Percentiles rank a stretch among this genome's conserved stretches.
Evolutionary conservation across 2,797 vertebrate genomes (phyloP).

Genomic region (Rhynchotus rufescens): DNA sequence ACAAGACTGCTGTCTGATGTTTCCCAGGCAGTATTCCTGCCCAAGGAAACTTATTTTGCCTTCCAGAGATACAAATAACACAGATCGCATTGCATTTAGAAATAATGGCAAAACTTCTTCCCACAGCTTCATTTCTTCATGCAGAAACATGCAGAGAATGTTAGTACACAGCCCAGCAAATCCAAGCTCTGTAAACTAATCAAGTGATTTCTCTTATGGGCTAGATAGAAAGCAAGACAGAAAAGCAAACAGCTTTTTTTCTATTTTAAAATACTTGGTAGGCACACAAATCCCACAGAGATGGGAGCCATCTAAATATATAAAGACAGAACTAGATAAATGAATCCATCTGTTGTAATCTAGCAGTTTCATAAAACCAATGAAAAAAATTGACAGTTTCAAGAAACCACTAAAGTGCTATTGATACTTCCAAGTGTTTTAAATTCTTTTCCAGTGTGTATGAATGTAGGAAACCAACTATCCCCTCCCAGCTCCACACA

Average conservation of each 20-base stretch:
- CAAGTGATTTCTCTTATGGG: not conserved
- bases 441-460: not conserved
- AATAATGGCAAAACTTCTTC: not conserved
- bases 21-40: not conserved
- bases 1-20: not conserved
- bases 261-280: constrained; percentile 48
- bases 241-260: constrained; percentile 40
- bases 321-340: constrained; percentile 3
- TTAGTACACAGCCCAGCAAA: not conserved
- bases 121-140: not conserved
- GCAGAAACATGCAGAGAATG: not conserved
- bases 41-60: not conserved
- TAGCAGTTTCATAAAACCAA: constrained; percentile 14
- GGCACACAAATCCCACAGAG: not conserved
- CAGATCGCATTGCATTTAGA: not conserved
- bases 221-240: not conserved
- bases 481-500: not conserved
- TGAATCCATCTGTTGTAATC: constrained; percentile 43
- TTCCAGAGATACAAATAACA: not conserved
- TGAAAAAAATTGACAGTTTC: constrained; percentile 2
- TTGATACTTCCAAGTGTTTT: constrained; percentile 12
- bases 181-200: not conserved
- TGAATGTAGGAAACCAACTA: not conserved
- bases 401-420: constrained; percentile 1
- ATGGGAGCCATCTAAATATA: constrained; percentile 16